Base-by-base conservation (phyloP, 2,888 invertebrate species). In the Chloromyia formosa region DNA sequence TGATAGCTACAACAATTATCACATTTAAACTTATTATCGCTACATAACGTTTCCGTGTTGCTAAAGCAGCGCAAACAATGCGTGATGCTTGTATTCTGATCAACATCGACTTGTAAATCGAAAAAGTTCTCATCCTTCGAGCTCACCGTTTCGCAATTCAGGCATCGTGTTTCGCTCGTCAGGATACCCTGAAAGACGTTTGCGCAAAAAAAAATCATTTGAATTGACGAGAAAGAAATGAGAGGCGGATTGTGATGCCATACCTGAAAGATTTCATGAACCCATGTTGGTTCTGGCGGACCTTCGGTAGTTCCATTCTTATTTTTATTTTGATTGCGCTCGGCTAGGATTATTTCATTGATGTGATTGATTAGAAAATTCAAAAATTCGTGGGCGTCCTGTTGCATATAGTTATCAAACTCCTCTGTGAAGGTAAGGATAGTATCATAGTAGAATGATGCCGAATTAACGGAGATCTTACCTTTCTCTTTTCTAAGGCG, bases 321-420 rank as follows among this genome's bases (percentile, higher is more conserved):
- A 12, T 72, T 73, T 73, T 80, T 82, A 77, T 80, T 81, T 42
- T 76, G 78, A 78, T 85, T 85, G 14, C 86, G 80, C 74, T 86
- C 88, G 92, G 96, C 96, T 87, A 97, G 89, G 82, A 99, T 94
- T 81, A 97, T 96, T 88, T 98, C 98, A 87, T 97, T 97, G 82
- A 98, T 97, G 83, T 97, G 96, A 87, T 99, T 99, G 78, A 99
- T 94, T 77, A 99, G 89, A 86, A 98, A 99, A 87, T 99, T 99
- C 78, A 99, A 90, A 88, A 99, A 99, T 85, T 99, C 99, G 85
- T 99, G 99, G 66, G 99, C 99, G 91, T 99, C 99, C 87, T 99
- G 99, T 86, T 99, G 98, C 95, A 98, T 96, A 83, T 98, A 99
- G 86, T 99, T 99, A 87, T 99, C 98, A 88, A 99, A 99, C 84